Conservation (phyloP, 2,797 vertebrate species). For the Hippopotamyrus pictus region DNA sequence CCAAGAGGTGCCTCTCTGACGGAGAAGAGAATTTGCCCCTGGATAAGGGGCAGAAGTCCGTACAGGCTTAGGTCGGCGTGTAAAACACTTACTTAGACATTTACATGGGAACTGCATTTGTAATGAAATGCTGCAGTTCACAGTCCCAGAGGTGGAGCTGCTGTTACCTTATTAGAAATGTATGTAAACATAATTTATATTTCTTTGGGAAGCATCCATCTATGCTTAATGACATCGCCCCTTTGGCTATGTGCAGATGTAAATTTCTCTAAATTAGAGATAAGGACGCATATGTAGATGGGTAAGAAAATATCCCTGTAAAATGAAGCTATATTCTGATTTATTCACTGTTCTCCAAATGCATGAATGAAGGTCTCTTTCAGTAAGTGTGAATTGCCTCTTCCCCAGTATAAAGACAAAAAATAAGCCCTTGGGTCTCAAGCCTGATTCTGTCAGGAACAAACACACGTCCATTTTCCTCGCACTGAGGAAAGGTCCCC, state of each 20-base stretch:
- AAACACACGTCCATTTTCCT: background rate
- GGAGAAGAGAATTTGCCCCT: background rate
- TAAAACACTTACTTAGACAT: background rate
- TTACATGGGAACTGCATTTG: background rate
- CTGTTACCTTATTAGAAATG: background rate
- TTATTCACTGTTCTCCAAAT: background rate
- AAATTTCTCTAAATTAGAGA: background rate
- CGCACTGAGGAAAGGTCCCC: background rate
- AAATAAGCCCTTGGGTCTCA: background rate
- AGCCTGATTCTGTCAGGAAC: background rate
- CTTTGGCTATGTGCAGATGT: background rate
- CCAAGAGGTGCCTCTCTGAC: background rate
- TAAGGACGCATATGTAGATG: background rate
- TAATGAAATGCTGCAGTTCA: background rate
- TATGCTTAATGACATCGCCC: background rate
- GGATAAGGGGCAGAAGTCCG: no score
- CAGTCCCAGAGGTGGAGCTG: background rate
- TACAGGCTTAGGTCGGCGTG: background rate
- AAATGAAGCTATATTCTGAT: background rate
- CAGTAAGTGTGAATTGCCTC: background rate
- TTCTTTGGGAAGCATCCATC: background rate
- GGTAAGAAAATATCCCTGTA: background rate
- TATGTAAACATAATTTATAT: constrained; percentile 1
- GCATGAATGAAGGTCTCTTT: background rate
- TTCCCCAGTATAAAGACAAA: background rate